These are phyloP conservation scores for Tadarida brasiliensis DNA, from an alignment of 2,797 vertebrate genomes.

Conservation along the genomic window DNA sequence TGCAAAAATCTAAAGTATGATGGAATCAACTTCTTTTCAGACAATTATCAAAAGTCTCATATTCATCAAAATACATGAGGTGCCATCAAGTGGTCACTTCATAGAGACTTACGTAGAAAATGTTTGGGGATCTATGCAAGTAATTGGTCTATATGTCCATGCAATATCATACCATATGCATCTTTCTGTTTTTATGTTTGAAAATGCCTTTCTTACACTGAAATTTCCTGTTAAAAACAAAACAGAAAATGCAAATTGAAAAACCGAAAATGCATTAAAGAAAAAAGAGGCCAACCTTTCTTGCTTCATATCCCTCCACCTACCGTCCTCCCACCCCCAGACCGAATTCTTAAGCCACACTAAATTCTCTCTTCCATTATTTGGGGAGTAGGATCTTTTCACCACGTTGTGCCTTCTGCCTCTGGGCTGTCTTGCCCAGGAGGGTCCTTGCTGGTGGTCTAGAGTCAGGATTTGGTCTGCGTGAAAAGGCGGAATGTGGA, in stretches of 20 bases:
- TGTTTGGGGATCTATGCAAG: not conserved
- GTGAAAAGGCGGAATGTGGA: not conserved
- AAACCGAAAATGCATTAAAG: not conserved
- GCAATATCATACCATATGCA: not conserved
- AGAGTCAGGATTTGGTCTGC: slow-evolving; percentile 11
- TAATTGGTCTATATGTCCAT: not conserved
- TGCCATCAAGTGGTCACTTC: not conserved
- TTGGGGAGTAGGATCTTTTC: not conserved
- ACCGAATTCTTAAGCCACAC: not conserved
- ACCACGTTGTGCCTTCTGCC: not conserved
- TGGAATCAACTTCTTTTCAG: not conserved
- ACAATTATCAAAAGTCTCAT: slow-evolving; percentile 16
- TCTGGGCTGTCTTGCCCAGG: not conserved
- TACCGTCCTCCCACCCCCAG: not conserved
- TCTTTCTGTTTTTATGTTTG: slow-evolving; percentile 18
- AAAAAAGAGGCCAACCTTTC: not conserved
- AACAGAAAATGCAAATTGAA: not conserved
- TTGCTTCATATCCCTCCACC: not conserved
- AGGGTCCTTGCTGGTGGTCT: not conserved
- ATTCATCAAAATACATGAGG: not conserved
- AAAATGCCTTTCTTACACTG: slow-evolving; percentile 22
- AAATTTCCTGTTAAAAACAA: not conserved
- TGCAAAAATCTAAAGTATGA: slow-evolving; percentile 27
- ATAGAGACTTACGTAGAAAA: slow-evolving; percentile 18
- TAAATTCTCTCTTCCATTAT: not conserved